phyloP scores from a whole-genome alignment of 2,113 vertebrate species.

The Hemibagrus wyckioides region DNA sequence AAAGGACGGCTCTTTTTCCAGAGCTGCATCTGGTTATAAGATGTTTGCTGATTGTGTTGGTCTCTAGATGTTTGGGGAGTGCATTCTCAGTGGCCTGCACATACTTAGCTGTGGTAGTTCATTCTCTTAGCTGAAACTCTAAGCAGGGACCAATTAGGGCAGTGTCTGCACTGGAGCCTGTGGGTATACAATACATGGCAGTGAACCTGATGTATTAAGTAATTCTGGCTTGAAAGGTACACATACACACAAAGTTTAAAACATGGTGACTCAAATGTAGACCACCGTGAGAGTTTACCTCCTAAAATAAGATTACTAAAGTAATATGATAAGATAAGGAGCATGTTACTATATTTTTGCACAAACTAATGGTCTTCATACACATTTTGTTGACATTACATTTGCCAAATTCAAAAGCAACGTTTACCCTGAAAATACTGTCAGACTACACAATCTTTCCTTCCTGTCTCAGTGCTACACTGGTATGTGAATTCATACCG shows the following conservation, averaged over 20 bases:
- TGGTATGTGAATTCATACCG: background rate
- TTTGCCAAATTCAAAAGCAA: background rate
- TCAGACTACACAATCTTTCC: background rate
- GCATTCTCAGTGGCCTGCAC: background rate
- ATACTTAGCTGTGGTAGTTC: background rate
- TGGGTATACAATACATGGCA: background rate
- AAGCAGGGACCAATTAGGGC: background rate
- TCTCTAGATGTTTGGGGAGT: conserved; percentile 8
- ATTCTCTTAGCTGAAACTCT: background rate
- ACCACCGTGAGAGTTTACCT: background rate
- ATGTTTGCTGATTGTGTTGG: background rate
- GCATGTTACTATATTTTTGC: background rate
- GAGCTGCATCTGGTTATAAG: conserved; percentile 20
- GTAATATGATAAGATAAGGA: background rate
- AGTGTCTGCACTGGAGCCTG: background rate
- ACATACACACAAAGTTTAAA: conserved; percentile 8
- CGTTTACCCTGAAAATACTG: background rate
- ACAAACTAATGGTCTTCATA: background rate
- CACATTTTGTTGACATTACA: background rate
- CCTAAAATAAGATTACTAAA: background rate
- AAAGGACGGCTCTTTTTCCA: background rate
- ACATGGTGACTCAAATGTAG: background rate
- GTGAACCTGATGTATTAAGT: conserved; percentile 25
- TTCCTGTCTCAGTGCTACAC: background rate
- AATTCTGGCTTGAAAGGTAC: conserved; percentile 3